These are phyloP conservation scores for Stenodema calcarata DNA, from an alignment of 2,888 invertebrate genomes.

Conservation along the genomic window DNA sequence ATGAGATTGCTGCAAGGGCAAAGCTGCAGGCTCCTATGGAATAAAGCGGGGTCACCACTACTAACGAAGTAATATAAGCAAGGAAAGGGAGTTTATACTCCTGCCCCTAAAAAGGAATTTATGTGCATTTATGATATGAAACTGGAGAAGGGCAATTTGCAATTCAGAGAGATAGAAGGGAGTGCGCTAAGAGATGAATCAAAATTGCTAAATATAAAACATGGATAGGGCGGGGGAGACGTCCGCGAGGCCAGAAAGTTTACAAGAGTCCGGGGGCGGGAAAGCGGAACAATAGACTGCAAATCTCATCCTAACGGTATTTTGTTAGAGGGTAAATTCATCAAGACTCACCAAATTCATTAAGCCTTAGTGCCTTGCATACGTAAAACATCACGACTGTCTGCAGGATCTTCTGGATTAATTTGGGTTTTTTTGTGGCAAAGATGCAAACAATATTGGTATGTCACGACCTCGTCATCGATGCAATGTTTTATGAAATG, in stretches of 20 bases:
- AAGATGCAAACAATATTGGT: too few species aligned
- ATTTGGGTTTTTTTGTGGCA: too few species aligned
- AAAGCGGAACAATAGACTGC: not conserved
- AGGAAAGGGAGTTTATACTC: constrained; percentile 24
- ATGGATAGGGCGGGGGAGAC: not conserved
- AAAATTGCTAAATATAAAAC: constrained; percentile 46
- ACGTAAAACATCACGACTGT: too few species aligned
- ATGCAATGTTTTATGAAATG: too few species aligned
- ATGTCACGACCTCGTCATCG: too few species aligned
- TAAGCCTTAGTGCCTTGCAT: too few species aligned
- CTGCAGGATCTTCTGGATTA: too few species aligned
- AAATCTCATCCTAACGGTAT: not conserved
- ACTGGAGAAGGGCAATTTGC: constrained; percentile 29
- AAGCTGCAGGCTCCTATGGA: not conserved
- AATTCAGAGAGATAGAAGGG: constrained; percentile 30
- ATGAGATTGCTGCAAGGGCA: not conserved
- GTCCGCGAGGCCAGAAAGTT: not conserved
- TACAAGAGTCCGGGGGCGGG: not conserved
- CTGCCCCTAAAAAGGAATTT: constrained; percentile 29
- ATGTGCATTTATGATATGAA: constrained; percentile 46
- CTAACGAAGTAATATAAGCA: constrained; percentile 28
- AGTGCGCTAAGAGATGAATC: constrained; percentile 34
- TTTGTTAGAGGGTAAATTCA: not conserved
- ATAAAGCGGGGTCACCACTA: constrained; percentile 13
- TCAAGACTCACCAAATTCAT: not conserved